Conservation (phyloP, 2,113 vertebrate genomes). For the Gavialis gangeticus region DNA sequence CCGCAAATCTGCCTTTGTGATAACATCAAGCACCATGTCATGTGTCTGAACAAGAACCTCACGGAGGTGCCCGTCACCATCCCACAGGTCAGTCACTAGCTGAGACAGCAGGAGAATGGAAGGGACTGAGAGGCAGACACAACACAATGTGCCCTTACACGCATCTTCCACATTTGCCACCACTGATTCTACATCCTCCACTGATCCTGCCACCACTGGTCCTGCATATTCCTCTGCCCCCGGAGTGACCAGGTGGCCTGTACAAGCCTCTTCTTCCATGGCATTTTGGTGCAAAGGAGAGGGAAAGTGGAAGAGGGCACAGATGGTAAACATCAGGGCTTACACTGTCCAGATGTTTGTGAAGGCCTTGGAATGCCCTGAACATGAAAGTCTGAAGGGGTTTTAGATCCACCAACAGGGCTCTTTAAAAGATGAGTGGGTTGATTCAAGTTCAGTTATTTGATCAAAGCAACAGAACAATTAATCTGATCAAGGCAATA, state of each 20-base stretch:
- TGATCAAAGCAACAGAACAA: background rate
- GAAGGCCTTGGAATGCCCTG: background rate
- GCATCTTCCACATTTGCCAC: background rate
- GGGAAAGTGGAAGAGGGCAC: background rate
- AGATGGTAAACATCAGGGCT: background rate
- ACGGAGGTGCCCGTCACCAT: slow-evolving; percentile 82
- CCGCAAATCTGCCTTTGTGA: slow-evolving; percentile 88
- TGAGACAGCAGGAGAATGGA: no score
- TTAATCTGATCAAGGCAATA: background rate
- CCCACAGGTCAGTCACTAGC: slow-evolving; percentile 83
- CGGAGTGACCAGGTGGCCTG: no score
- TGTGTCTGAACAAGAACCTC: slow-evolving; percentile 88
- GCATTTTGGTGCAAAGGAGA: background rate
- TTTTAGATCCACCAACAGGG: background rate
- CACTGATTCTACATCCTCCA: background rate
- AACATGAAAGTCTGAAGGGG: background rate
- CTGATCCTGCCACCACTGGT: no score
- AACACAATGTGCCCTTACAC: background rate
- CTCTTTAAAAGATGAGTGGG: background rate
- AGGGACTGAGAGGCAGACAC: background rate
- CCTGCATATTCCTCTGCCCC: no score
- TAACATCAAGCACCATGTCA: slow-evolving; percentile 84
- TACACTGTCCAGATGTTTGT: background rate
- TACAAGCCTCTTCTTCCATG: no score
- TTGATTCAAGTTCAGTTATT: background rate